Evolutionary conservation across 2,888 invertebrate species (phyloP).

Genomic region (Eulithis prunata): DNA sequence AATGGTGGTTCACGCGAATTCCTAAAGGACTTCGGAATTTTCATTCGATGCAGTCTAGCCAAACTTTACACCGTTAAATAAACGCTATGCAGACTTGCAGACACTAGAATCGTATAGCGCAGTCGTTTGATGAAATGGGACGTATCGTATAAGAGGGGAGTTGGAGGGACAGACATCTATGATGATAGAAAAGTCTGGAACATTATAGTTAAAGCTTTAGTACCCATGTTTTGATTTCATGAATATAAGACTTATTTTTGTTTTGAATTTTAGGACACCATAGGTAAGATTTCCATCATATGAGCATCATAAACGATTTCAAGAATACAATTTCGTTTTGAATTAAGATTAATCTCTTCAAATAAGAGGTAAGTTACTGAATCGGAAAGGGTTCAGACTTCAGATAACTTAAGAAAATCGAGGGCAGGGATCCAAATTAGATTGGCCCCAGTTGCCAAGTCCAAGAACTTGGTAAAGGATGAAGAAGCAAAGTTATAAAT

Average conservation of each 20-base stretch:
- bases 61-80: slow-evolving; percentile 26
- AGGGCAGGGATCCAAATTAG: slow-evolving; percentile 22
- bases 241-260: too few species aligned
- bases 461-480: slow-evolving; percentile 24
- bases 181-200: slow-evolving; percentile 15
- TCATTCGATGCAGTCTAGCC: slow-evolving; percentile 28
- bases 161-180: slow-evolving; percentile 16
- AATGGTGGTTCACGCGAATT: slow-evolving; percentile 8
- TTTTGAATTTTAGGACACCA: too few species aligned
- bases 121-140: slow-evolving; percentile 31
- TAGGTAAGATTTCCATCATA: too few species aligned
- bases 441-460: slow-evolving; percentile 31
- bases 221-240: too few species aligned
- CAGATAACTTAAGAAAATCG: slow-evolving; percentile 7
- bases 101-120: slow-evolving; percentile 19
- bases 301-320: too few species aligned
- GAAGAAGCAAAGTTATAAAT: slow-evolving; percentile 40
- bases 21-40: slow-evolving; percentile 19
- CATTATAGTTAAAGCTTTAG: not conserved
- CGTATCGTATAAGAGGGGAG: slow-evolving; percentile 10
- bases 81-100: slow-evolving; percentile 12
- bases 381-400: slow-evolving; percentile 2
- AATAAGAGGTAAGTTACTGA: slow-evolving; percentile 2
- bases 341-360: not conserved
- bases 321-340: too few species aligned